A percentile compares a stretch with the other conserved stretches of the same genome.
phyloP scores from a whole-genome alignment of 2,888 invertebrate genomes.

The Hemithea aestivaria region DNA sequence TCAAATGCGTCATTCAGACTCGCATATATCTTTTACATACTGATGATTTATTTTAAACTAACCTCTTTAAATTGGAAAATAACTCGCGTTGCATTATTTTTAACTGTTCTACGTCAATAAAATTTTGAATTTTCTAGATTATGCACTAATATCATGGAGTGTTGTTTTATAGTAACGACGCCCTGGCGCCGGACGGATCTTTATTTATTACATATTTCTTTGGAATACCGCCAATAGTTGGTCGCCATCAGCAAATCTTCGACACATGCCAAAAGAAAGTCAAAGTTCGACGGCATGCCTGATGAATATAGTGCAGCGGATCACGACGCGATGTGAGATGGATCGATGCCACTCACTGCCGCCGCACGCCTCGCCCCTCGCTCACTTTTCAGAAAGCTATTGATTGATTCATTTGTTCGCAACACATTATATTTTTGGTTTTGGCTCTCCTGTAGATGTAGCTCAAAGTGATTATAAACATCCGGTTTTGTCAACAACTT shows the following conservation, averaged over 20 bases:
- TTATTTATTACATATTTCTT: constrained; percentile 66
- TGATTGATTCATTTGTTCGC: constrained; percentile 14
- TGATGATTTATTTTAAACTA: no score
- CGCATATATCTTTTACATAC: constrained; percentile 3
- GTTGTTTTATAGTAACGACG: constrained; percentile 50
- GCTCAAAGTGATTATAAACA: constrained; percentile 3
- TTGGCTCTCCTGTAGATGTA: constrained; percentile 10
- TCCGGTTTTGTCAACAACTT: constrained; percentile 14
- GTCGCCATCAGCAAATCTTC: constrained; percentile 48
- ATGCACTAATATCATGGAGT: constrained; percentile 56
- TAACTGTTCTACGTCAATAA: constrained; percentile 3
- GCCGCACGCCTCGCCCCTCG: constrained; percentile 14
- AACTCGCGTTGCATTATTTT: constrained; percentile 10
- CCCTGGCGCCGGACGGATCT: constrained; percentile 62
- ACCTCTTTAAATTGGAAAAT: no score
- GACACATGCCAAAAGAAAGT: constrained; percentile 67
- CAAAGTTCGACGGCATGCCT: constrained; percentile 66
- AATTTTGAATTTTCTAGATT: constrained; percentile 17
- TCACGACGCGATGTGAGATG: constrained; percentile 16
- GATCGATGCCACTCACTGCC: constrained; percentile 21
- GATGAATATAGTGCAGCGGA: constrained; percentile 20
- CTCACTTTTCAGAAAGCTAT: constrained; percentile 5
- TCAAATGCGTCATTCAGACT: constrained; percentile 6
- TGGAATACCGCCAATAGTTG: constrained; percentile 61
- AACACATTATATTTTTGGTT: constrained; percentile 16